Base-by-base conservation (phyloP, 1,140 invertebrate genomes). In the Colletes latitarsis region DNA sequence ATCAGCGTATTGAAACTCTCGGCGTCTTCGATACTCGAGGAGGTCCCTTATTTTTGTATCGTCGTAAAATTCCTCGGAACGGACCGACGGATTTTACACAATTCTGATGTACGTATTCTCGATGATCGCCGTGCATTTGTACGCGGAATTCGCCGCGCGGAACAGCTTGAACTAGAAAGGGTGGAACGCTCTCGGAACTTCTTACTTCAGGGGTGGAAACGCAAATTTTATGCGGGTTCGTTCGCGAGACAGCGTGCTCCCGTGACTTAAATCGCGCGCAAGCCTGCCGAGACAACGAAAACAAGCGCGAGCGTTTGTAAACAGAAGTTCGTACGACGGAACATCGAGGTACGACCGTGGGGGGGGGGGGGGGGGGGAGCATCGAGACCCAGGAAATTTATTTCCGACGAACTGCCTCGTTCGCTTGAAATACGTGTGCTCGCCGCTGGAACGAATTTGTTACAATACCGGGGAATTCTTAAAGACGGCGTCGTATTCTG, bases 301-400 rank as follows among this genome's bases (percentile, higher is more conserved):
- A 57, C 73, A 75, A 69, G 64, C 17, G 55, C 12, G 67, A 4
- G 55, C 66, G 55, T 15, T 57, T 72, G 68, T 62, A 77, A 78
- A 72, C 46, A 70, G 30, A 71, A 55, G 68, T 72, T 53, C 17
- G 30, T 9, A n/a, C 17, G 30, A 6, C 10, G 60, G 19, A 67
- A 57, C 52, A 17, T 52, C 12, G 41, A 52, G 62, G 15, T 4
- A 14, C 19, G 0, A 4, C 15, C 12, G 17, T 8, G 4, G 6
- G 4, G 2, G 0, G 49, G 8, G 49, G 3, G 15, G n/a, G 52
- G 17, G 5, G 39, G 10, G 0, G 3, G n/a, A 21, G 39, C 41
- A 46, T 60, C 53, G 74, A 39, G 19, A 10, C 2, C 8, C 8
- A 9, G 21, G 19, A 67, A 68, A 77, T 77, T 77, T 77, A 68